Conservation (phyloP, 2,888 invertebrate genomes). For the Bursaphelenchus okinawaensis region DNA sequence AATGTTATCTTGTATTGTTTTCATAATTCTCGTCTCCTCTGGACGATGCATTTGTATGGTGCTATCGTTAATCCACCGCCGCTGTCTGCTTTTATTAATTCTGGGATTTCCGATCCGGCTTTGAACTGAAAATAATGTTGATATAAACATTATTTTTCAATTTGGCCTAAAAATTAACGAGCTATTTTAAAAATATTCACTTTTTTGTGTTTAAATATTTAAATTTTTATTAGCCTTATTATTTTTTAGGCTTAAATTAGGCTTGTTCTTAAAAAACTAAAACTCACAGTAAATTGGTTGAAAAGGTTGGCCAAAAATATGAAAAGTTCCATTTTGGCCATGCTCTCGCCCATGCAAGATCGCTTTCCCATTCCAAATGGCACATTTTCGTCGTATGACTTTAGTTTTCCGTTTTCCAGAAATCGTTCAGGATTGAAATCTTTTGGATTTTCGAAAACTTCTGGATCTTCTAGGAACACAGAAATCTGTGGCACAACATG, state of each 20-base stretch:
- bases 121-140: background rate
- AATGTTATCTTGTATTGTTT: no score
- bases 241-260: no score
- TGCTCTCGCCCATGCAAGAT: background rate
- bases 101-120: background rate
- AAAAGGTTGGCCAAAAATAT: background rate
- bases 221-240: no score
- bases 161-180: no score
- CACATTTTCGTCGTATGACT: background rate
- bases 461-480: background rate
- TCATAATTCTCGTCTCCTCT: no score
- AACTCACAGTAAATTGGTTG: no score
- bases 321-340: background rate
- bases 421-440: conserved; percentile 5
- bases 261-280: no score
- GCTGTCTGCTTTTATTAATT: background rate
- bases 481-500: background rate
- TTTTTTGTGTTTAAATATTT: no score
- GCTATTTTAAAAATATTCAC: no score
- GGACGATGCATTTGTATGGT: conserved; percentile 7
- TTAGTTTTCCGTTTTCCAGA: conserved; percentile 7
- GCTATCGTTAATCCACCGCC: background rate
- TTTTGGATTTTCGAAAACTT: background rate
- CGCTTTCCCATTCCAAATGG: background rate
- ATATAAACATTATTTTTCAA: no score